phyloP scores from a whole-genome alignment of 2,113 vertebrate genomes.

The Podilymbus podiceps region DNA sequence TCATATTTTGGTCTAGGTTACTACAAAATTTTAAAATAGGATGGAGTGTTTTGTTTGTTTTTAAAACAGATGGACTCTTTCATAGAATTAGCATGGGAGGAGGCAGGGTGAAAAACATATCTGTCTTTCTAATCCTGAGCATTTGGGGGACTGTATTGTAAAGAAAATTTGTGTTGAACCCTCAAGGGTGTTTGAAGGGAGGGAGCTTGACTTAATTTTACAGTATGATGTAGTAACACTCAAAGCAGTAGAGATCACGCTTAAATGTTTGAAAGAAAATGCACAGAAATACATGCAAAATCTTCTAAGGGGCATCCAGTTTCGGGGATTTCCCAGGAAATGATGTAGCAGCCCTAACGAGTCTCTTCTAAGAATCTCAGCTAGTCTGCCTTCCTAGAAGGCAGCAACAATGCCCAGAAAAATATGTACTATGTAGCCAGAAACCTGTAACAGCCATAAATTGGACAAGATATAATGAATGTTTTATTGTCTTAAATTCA shows the following conservation, averaged over 20 bases:
- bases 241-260: not conserved
- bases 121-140: not conserved
- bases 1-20: not conserved
- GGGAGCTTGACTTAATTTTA: not conserved
- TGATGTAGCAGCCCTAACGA: not conserved
- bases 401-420: not conserved
- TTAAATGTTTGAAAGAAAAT: not conserved
- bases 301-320: not conserved
- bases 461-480: not conserved
- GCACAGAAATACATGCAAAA: not conserved
- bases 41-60: not conserved
- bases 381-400: not conserved
- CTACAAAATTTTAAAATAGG: not conserved
- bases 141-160: not conserved
- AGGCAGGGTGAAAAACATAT: not conserved
- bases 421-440: not conserved
- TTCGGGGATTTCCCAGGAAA: not conserved
- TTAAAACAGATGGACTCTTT: not conserved
- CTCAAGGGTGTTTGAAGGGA: not conserved
- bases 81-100: not conserved
- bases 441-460: not conserved
- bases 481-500: not conserved
- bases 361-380: not conserved
- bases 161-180: not conserved
- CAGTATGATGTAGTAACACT: not conserved